phyloP scores from a whole-genome alignment of 2,797 vertebrate genomes.

The Manis javanica region DNA sequence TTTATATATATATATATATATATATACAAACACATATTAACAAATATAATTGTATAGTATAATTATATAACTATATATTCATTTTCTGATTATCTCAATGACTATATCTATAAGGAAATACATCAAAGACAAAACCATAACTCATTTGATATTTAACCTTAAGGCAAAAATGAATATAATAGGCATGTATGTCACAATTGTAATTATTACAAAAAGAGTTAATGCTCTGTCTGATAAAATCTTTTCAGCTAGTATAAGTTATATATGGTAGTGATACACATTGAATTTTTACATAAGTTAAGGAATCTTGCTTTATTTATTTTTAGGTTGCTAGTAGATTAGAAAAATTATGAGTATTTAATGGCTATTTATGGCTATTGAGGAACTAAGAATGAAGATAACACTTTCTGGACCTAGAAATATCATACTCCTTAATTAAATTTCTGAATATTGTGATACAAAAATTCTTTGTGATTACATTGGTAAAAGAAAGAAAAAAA shows the following conservation, averaged over 20 bases:
- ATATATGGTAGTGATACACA: neutral
- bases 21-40: too few species aligned
- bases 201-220: neutral
- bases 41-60: too few species aligned
- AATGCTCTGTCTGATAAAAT: neutral
- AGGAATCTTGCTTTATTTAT: neutral
- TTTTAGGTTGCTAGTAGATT: neutral
- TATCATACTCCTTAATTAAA: neutral
- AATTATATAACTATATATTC: neutral
- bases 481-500: neutral
- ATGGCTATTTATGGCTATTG: neutral
- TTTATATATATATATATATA: neutral
- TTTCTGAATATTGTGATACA: neutral
- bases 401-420: neutral
- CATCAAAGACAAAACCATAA: neutral
- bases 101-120: neutral
- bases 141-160: constrained; percentile 14
- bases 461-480: constrained; percentile 3
- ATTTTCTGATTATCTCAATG: neutral
- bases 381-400: neutral
- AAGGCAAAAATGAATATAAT: neutral
- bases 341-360: neutral
- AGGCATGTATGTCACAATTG: neutral
- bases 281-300: constrained; percentile 28
- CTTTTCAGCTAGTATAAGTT: neutral